Evolutionary conservation across 2,797 vertebrate genomes (phyloP).

Genomic region (Lacerta bilineata): DNA sequence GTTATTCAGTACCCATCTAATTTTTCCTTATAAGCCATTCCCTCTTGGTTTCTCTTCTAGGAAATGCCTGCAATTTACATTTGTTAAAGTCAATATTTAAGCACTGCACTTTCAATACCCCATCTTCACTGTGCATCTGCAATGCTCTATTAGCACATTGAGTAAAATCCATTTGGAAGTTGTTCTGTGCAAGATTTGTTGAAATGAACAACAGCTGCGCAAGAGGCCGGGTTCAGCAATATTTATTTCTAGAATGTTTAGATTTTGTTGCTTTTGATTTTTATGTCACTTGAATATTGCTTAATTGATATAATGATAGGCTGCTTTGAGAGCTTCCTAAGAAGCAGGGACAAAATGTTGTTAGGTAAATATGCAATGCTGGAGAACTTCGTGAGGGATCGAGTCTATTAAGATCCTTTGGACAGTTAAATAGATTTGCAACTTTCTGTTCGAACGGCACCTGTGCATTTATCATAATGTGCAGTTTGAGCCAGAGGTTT

Average conservation of each 20-base stretch:
- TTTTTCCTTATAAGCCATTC: neutral
- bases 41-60: conserved; percentile 8
- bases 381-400: neutral
- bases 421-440: neutral
- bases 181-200: neutral
- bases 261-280: neutral
- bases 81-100: neutral
- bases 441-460: neutral
- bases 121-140: neutral
- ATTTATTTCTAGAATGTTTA: neutral
- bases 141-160: too few relatives aligned
- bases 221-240: neutral
- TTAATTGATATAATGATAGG: neutral
- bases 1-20: neutral
- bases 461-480: neutral
- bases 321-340: neutral
- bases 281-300: neutral
- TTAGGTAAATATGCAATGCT: too few relatives aligned
- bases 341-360: neutral
- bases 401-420: neutral
- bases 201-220: neutral
- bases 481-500: neutral
- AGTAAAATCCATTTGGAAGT: neutral
- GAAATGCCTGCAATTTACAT: conserved; percentile 13
- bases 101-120: neutral